Percentiles rank a stretch among this genome's conserved stretches.
These are phyloP conservation scores for Colossoma macropomum DNA, from an alignment of 2,113 vertebrate genomes.

Conservation along the genomic window DNA sequence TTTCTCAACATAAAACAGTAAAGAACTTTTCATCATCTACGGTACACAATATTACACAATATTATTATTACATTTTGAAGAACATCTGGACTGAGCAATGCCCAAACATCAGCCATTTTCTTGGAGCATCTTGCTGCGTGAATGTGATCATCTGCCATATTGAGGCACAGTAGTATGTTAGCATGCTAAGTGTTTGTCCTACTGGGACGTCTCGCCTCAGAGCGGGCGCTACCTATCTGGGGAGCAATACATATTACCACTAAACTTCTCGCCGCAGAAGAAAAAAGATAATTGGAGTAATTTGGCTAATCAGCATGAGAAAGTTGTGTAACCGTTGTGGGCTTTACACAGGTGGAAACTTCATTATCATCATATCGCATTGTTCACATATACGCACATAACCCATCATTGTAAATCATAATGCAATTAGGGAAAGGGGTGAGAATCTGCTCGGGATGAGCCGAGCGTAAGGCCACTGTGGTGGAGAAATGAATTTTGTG, in stretches of 20 bases:
- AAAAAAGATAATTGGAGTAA: not conserved
- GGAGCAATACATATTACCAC: not conserved
- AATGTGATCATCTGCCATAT: not conserved
- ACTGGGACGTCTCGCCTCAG: not conserved
- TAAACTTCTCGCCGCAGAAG: not conserved
- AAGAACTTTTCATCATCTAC: too few relatives aligned
- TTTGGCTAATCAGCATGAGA: not conserved
- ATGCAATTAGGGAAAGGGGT: not conserved
- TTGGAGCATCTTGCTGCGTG: not conserved
- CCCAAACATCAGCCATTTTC: not conserved
- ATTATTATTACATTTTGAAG: too few relatives aligned
- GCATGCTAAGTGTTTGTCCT: not conserved
- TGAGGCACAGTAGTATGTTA: not conserved
- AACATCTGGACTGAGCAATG: not conserved
- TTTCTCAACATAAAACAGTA: too few relatives aligned
- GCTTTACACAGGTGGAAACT: constrained; percentile 19
- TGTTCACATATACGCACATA: not conserved
- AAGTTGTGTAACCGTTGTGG: not conserved
- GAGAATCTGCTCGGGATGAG: not conserved
- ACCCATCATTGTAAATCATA: not conserved
- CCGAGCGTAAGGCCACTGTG: not conserved
- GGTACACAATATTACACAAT: too few relatives aligned
- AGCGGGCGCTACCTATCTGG: not conserved
- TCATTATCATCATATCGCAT: constrained; percentile 19
- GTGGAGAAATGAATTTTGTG: not conserved